Conservation (phyloP, 1,140 invertebrate species). For the Drosophila sturtevanti region DNA sequence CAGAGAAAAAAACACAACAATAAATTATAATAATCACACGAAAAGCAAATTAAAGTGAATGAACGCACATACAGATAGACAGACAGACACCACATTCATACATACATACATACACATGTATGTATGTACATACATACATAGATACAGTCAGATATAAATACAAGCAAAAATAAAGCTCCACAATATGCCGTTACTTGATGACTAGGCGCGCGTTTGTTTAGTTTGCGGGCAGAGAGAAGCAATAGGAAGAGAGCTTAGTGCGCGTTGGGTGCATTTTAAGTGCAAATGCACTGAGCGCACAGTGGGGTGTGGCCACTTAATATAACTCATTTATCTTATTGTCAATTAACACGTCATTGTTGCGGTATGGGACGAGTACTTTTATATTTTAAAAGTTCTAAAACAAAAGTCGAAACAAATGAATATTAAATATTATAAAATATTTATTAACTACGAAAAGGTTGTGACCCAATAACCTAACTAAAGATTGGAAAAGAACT, state of each 20-base stretch:
- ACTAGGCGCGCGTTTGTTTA: constrained; percentile 8
- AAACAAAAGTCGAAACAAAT: too few relatives aligned
- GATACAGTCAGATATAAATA: constrained; percentile 7
- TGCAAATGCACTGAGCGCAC: constrained; percentile 3
- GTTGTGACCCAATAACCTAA: too few relatives aligned
- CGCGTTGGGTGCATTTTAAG: constrained; percentile 13
- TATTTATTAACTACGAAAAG: too few relatives aligned
- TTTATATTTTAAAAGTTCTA: too few relatives aligned
- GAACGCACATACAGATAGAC: constrained; percentile 31
- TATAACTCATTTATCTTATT: neutral
- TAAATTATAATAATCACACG: constrained; percentile 26
- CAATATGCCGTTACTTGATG: constrained; percentile 20
- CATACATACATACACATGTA: neutral
- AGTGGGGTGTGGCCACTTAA: neutral
- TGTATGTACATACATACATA: neutral
- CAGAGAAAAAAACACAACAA: constrained; percentile 32
- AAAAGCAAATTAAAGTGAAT: constrained; percentile 58
- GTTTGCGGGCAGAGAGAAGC: constrained; percentile 1
- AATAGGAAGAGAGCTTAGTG: neutral
- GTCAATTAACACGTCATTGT: neutral
- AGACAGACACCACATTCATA: neutral
- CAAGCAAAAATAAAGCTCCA: constrained; percentile 10
- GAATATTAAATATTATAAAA: too few relatives aligned
- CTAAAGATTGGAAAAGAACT: too few relatives aligned
- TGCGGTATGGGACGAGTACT: neutral